Percentiles rank a stretch among this genome's conserved stretches.
Conservation (phyloP, 1,140 invertebrate species). For the Drosophila nasuta region DNA sequence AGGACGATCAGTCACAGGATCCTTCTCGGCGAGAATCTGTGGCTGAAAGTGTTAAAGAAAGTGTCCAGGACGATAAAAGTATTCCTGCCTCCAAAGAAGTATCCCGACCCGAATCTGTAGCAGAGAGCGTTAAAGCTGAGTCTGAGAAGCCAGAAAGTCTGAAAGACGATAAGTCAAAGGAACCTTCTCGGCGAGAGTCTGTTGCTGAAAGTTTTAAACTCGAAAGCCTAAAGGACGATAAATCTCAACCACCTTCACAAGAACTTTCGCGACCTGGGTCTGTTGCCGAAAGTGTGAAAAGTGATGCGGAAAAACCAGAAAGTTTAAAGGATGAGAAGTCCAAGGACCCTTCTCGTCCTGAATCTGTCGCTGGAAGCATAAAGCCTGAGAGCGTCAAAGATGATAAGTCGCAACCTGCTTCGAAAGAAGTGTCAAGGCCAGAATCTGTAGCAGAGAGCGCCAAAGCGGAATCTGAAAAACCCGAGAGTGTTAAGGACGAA, state of each 20-base stretch:
- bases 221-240: slow-evolving; percentile 14
- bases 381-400: slow-evolving; percentile 36
- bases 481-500: slow-evolving; percentile 26
- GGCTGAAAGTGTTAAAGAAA: slow-evolving; percentile 31
- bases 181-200: slow-evolving; percentile 56
- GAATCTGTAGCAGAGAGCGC: slow-evolving; percentile 42
- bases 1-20: too few relatives aligned
- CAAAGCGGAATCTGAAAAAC: slow-evolving; percentile 36
- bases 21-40: slow-evolving; percentile 11
- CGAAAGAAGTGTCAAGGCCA: slow-evolving; percentile 43
- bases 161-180: slow-evolving; percentile 52
- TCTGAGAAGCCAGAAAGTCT: slow-evolving; percentile 25
- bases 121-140: slow-evolving; percentile 39
- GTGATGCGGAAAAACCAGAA: slow-evolving; percentile 12
- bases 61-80: slow-evolving; percentile 14
- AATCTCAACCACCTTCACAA: slow-evolving; percentile 43
- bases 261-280: slow-evolving; percentile 31
- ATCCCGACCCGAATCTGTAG: slow-evolving; percentile 40
- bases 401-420: slow-evolving; percentile 29
- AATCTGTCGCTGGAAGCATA: slow-evolving; percentile 40
- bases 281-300: slow-evolving; percentile 31
- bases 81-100: slow-evolving; percentile 47
- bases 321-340: slow-evolving; percentile 12
- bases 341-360: slow-evolving; percentile 21
- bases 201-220: slow-evolving; percentile 16